Conservation (phyloP, 2,888 invertebrate species). For the Cheilosia pagana region DNA sequence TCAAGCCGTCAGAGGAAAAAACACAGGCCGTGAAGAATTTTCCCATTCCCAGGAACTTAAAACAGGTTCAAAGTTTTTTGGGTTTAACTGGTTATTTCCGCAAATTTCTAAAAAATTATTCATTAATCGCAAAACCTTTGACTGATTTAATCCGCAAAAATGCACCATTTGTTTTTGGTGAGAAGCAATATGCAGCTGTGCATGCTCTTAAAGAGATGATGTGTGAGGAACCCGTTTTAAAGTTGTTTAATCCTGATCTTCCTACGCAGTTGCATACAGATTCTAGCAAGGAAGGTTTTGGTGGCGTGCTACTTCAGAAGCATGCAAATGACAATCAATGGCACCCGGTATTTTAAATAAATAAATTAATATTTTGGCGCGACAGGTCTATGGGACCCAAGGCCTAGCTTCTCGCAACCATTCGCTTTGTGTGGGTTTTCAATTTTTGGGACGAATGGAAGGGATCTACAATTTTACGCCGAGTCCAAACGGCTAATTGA, state of each 20-base stretch:
- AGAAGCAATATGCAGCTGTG: too few species aligned
- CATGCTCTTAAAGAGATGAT: slow-evolving; percentile 19
- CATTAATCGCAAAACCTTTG: background rate
- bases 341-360: slow-evolving; percentile 78
- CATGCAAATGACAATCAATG: slow-evolving; percentile 58
- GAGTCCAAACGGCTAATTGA: too few species aligned
- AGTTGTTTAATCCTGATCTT: slow-evolving; percentile 76
- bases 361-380: too few species aligned
- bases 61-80: slow-evolving; percentile 34
- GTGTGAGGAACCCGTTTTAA: slow-evolving; percentile 73
- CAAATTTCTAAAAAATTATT: slow-evolving; percentile 15
- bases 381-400: too few species aligned
- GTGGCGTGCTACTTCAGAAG: slow-evolving; percentile 76
- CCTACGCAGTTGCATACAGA: too few species aligned
- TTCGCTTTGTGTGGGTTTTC: too few species aligned
- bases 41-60: slow-evolving; percentile 29
- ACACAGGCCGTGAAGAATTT: slow-evolving; percentile 27
- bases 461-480: too few species aligned
- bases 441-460: too few species aligned
- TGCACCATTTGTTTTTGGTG: too few species aligned
- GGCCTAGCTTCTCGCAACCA: too few species aligned
- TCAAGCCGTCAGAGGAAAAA: slow-evolving; percentile 34
- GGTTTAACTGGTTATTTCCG: slow-evolving; percentile 25
- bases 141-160: background rate
- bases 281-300: too few species aligned